Evolutionary conservation across 2,888 invertebrate species (phyloP), one percentile per base, ranked within the genome.

Genomic region (Cheilosia soror): DNA sequence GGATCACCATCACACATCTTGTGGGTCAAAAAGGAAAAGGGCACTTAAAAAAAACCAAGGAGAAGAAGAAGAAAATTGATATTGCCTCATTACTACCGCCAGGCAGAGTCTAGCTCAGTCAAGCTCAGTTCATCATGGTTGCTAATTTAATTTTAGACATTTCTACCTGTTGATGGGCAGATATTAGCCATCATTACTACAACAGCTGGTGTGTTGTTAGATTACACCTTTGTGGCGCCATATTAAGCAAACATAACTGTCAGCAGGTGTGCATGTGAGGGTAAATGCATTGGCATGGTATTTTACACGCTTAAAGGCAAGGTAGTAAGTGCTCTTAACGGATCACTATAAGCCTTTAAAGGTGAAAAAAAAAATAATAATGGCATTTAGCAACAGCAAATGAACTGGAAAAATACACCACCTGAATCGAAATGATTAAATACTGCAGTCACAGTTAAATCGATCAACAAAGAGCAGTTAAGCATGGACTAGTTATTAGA

Each of bases 21-120:
- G 66, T 72, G 73, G 78, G 83, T 83, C 83, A 68, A 72, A 83
- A 79, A 72, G 77, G 79, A 83, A 83, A 83, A 83, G 83, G 83
- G 73, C 79, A 79, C 79, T 83, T 83, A 83, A 49, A 55, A n/a
- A 72, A 11, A 37, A 11, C 0, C 9, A 31, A 6, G n/a, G n/a
- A n/a, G 2, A 31, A 0, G 1, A 37, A 37, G 2, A 6, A 0
- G 1, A 37, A 37, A 79, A 83, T 83, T 68, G 73, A 62, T 83
- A 83, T 69, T 79, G 79, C 78, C 78, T 68, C 78, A 83, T 78
- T 83, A 78, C 78, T 13, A 71, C 25, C 40, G 40, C 42, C 44
- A 33, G 9, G 9, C 51, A 20, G 20, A 20, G 20, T 20, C 20
- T 20, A 20, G 20, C 20, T 20, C 20, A 20, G 20, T 20, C 20